phyloP scores from a whole-genome alignment of 2,797 vertebrate species.

The Siniperca scherzeri region DNA sequence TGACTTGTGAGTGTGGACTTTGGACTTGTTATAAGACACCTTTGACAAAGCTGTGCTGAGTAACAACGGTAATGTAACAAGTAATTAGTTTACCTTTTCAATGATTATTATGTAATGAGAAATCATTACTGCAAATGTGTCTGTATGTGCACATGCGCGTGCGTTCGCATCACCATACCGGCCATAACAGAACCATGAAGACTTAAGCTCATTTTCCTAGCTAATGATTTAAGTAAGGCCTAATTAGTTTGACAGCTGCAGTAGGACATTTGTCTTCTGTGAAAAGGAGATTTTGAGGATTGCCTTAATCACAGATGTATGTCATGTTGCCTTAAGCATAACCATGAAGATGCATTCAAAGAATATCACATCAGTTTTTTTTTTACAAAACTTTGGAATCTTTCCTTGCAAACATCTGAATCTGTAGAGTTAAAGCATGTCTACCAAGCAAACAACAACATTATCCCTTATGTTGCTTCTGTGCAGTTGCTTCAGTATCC shows the following conservation, averaged over 20 bases:
- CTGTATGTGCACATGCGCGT: neutral
- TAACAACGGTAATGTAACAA: neutral
- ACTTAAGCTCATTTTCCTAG: slow-evolving; percentile 74
- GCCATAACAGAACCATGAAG: slow-evolving; percentile 54
- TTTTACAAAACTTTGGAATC: neutral
- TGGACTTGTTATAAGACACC: neutral
- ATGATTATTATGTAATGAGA: neutral
- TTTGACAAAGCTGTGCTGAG: neutral
- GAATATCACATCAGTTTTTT: neutral
- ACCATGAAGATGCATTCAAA: slow-evolving; percentile 17
- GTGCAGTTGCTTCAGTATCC: slow-evolving; percentile 17
- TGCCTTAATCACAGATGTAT: slow-evolving; percentile 38
- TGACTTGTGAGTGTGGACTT: neutral
- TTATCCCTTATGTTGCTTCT: slow-evolving; percentile 5
- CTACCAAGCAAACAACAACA: neutral
- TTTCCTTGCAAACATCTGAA: slow-evolving; percentile 15
- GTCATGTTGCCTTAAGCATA: slow-evolving; percentile 15
- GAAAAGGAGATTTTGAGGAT: slow-evolving; percentile 60
- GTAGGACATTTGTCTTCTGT: slow-evolving; percentile 78
- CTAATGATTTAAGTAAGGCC: slow-evolving; percentile 76
- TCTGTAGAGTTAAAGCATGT: neutral
- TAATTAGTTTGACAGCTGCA: slow-evolving; percentile 80
- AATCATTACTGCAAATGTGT: neutral
- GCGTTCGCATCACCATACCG: slow-evolving; percentile 2
- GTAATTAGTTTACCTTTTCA: neutral